Evolutionary conservation across 2,888 invertebrate species (phyloP).

Genomic region (Agonum fuliginosum): DNA sequence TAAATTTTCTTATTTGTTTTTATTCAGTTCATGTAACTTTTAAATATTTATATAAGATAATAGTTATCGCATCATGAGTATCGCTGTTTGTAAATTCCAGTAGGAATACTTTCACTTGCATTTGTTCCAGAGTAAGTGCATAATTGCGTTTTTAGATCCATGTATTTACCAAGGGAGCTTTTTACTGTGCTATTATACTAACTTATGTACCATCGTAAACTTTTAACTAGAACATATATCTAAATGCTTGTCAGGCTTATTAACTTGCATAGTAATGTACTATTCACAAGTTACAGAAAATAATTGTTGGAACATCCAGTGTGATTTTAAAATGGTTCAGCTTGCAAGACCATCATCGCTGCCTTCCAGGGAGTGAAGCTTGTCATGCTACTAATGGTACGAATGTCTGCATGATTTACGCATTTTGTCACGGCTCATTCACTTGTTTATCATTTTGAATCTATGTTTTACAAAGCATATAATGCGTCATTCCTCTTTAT

Average conservation of each 20-base stretch:
- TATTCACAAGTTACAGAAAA: conserved; percentile 56
- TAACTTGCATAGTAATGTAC: conserved; percentile 48
- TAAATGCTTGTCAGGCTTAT: conserved; percentile 53
- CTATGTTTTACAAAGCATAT: background rate
- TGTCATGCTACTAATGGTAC: conserved; percentile 65
- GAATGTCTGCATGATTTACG: conserved; percentile 55
- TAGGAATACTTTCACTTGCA: conserved; percentile 36
- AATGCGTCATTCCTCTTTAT: background rate
- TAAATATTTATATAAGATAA: conserved; percentile 32
- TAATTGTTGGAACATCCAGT: conserved; percentile 43
- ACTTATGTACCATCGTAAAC: conserved; percentile 46
- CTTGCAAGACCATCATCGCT: conserved; percentile 56
- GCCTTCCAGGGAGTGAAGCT: conserved; percentile 64
- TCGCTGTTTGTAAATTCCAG: conserved; percentile 39
- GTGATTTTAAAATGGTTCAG: conserved; percentile 50
- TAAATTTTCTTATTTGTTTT: conserved; percentile 48
- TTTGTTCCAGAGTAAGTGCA: conserved; percentile 53
- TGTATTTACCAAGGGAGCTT: conserved; percentile 35
- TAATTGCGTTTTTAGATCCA: conserved; percentile 17
- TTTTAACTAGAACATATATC: conserved; percentile 23
- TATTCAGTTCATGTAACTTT: conserved; percentile 31
- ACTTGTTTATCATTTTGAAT: conserved; percentile 5
- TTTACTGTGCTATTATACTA: conserved; percentile 39
- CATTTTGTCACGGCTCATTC: conserved; percentile 29
- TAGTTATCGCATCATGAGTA: conserved; percentile 52